Conservation (phyloP, 2,113 vertebrate species). For the Phasianus colchicus region DNA sequence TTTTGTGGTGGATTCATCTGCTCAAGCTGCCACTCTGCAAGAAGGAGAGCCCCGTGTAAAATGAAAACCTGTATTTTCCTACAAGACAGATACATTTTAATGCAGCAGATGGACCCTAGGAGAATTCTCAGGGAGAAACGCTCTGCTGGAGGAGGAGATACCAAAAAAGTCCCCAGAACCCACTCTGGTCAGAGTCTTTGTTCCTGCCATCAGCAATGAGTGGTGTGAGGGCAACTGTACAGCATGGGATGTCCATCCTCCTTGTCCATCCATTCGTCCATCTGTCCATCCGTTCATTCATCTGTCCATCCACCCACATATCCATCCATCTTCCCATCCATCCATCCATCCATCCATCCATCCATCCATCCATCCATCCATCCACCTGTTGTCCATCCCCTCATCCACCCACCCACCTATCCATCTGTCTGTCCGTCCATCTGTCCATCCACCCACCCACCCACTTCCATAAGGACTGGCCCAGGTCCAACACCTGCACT, state of each 20-base stretch:
- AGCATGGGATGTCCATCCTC: background rate
- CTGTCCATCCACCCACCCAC: no score
- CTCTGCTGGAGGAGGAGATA: background rate
- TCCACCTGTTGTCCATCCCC: no score
- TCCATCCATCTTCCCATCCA: no score
- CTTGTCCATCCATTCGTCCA: background rate
- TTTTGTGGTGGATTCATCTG: background rate
- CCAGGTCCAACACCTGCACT: background rate
- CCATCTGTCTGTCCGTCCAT: no score
- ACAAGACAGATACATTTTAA: accelerated
- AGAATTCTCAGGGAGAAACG: background rate
- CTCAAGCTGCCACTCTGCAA: background rate
- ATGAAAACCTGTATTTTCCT: background rate
- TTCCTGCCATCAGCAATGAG: background rate
- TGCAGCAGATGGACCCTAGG: background rate
- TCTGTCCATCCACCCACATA: no score
- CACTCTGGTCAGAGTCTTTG: background rate
- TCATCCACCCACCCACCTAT: no score
- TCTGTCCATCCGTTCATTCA: no score
- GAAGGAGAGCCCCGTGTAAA: background rate
- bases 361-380: no score
- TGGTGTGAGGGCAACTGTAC: background rate
- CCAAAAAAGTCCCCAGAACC: background rate
- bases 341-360: no score
- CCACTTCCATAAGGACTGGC: background rate